Percentiles rank a stretch among this genome's conserved stretches.
phyloP scores from a whole-genome alignment of 2,888 invertebrate species.

The Ophion costatus region DNA sequence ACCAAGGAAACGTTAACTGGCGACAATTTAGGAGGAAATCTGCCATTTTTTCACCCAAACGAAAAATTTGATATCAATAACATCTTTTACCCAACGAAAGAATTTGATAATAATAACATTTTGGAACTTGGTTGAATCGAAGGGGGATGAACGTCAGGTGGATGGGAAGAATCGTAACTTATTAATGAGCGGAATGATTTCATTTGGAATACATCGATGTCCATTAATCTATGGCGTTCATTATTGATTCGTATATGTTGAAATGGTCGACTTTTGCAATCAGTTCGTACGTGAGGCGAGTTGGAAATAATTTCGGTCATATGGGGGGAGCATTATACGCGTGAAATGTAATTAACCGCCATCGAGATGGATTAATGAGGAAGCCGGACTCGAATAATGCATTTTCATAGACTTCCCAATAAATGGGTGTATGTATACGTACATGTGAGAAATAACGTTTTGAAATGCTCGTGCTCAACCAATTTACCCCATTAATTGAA shows the following conservation, averaged over 20 bases:
- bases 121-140: background rate
- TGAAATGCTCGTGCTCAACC: constrained; percentile 12
- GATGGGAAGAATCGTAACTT: background rate
- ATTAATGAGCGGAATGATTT: background rate
- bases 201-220: background rate
- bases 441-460: background rate
- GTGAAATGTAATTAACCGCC: constrained; percentile 44
- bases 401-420: background rate
- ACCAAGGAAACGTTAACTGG: too few relatives aligned
- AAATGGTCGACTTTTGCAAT: background rate
- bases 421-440: background rate
- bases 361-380: constrained; percentile 42
- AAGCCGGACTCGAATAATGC: constrained; percentile 22
- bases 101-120: background rate
- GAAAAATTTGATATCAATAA: background rate
- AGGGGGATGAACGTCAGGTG: background rate
- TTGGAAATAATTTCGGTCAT: constrained; percentile 10
- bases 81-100: background rate
- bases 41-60: background rate
- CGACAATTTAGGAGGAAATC: too few relatives aligned
- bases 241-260: background rate
- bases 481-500: constrained; percentile 31
- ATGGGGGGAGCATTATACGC: background rate
- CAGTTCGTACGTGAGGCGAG: background rate
- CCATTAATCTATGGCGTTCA: background rate